phyloP scores from a whole-genome alignment of 1,140 invertebrate genomes.

The Diabrotica undecimpunctata region DNA sequence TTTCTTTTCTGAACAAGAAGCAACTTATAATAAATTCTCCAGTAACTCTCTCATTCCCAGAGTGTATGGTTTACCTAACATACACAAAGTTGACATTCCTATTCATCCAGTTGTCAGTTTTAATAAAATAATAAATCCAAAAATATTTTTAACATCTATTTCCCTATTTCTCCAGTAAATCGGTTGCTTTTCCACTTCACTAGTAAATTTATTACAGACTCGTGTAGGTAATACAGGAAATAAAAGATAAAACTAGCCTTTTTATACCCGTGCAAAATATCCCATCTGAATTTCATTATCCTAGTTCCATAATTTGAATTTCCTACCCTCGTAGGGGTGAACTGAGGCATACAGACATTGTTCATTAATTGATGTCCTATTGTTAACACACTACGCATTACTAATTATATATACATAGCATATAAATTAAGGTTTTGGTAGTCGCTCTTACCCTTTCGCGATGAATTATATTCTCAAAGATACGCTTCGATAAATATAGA shows the following conservation, averaged over 20 bases:
- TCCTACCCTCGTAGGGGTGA: not conserved
- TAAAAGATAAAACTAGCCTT: not conserved
- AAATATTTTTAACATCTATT: no score
- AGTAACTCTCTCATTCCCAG: no score
- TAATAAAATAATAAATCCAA: no score
- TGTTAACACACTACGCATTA: not conserved
- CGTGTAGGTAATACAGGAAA: no score
- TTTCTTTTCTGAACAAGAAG: no score
- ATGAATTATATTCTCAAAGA: not conserved
- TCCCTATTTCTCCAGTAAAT: no score
- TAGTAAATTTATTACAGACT: no score
- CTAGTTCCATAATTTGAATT: not conserved
- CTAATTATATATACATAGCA: slow-evolving; percentile 1
- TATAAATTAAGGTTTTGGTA: not conserved
- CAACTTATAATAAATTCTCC: no score
- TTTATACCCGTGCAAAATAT: not conserved
- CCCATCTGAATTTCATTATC: not conserved
- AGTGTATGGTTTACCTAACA: no score
- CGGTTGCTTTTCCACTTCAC: no score
- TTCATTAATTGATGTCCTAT: slow-evolving; percentile 1
- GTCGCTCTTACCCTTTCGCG: not conserved
- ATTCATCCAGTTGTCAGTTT: no score
- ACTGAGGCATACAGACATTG: not conserved
- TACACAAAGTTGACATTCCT: no score
- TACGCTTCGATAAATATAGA: slow-evolving; percentile 2